phyloP scores from a whole-genome alignment of 2,888 invertebrate genomes.

The Cremastinae sp. region DNA sequence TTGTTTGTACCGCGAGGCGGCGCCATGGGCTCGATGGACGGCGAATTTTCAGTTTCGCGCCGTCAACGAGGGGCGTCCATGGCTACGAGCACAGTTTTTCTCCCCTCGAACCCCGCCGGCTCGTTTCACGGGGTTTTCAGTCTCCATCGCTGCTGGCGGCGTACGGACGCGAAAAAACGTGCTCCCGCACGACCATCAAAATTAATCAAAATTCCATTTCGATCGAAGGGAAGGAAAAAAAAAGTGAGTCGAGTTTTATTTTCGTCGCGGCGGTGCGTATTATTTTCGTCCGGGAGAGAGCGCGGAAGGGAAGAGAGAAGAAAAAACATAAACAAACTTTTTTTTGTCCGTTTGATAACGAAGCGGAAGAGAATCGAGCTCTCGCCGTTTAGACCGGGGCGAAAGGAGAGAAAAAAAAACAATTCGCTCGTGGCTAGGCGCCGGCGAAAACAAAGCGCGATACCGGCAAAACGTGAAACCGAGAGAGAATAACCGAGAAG shows the following conservation, averaged over 20 bases:
- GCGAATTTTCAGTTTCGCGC: slow-evolving; percentile 70
- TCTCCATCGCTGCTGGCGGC: slow-evolving; percentile 77
- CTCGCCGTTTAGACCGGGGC: too few relatives aligned
- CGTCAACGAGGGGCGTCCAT: slow-evolving; percentile 67
- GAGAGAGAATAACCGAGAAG: too few relatives aligned
- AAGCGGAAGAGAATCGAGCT: too few relatives aligned
- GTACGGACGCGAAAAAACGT: slow-evolving; percentile 69
- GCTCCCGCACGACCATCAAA: slow-evolving; percentile 54
- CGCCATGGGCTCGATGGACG: slow-evolving; percentile 65
- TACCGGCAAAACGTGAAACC: too few relatives aligned
- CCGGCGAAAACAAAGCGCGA: too few relatives aligned
- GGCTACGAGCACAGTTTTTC: slow-evolving; percentile 53
- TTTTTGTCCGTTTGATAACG: slow-evolving; percentile 5
- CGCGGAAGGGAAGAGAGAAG: background rate
- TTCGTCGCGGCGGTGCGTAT: slow-evolving; percentile 22
- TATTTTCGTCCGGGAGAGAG: too few relatives aligned
- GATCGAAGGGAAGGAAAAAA: slow-evolving; percentile 38
- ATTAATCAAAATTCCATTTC: slow-evolving; percentile 51
- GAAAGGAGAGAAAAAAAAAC: too few relatives aligned
- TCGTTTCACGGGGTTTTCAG: slow-evolving; percentile 68
- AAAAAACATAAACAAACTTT: background rate
- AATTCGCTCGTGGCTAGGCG: too few relatives aligned
- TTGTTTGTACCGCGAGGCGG: slow-evolving; percentile 68
- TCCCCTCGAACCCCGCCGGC: slow-evolving; percentile 31
- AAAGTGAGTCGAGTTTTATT: slow-evolving; percentile 30